These are phyloP conservation scores for Galeopsomyia nigrocyanea DNA, from an alignment of 2,888 invertebrate species.

Conservation along the genomic window DNA sequence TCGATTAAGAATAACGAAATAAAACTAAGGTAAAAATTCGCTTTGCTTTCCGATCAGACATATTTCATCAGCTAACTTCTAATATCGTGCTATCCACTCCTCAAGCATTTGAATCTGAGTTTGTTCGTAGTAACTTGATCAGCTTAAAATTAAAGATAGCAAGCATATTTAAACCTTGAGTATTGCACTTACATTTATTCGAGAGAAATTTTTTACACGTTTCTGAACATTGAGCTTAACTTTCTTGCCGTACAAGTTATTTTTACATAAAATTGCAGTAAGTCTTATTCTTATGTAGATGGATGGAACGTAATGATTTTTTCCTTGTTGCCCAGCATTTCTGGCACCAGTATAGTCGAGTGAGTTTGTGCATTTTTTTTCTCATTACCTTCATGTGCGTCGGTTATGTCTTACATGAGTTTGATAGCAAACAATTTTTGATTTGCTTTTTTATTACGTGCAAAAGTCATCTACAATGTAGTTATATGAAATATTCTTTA, in stretches of 20 bases:
- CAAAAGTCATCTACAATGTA: too few species aligned
- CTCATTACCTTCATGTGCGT: slow-evolving; percentile 14
- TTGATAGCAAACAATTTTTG: slow-evolving; percentile 10
- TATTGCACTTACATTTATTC: slow-evolving; percentile 16
- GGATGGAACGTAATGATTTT: slow-evolving; percentile 31
- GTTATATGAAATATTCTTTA: too few species aligned
- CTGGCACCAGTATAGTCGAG: slow-evolving; percentile 8
- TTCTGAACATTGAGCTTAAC: slow-evolving; percentile 16
- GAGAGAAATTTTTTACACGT: slow-evolving; percentile 20
- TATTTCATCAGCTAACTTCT: too few species aligned
- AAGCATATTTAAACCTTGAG: slow-evolving; percentile 23
- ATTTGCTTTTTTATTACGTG: neutral
- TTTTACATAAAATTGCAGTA: slow-evolving; percentile 33
- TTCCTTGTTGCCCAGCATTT: neutral
- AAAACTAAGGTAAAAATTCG: too few species aligned
- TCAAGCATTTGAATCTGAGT: too few species aligned
- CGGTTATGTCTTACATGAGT: neutral
- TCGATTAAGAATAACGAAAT: too few species aligned
- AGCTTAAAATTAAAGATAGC: slow-evolving; percentile 29
- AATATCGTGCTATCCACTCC: too few species aligned
- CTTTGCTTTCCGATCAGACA: too few species aligned
- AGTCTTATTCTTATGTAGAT: slow-evolving; percentile 22
- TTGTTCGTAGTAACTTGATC: slow-evolving; percentile 13
- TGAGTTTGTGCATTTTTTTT: neutral
- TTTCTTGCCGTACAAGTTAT: slow-evolving; percentile 12